Base-by-base conservation (phyloP, 2,797 vertebrate species). In the Myotis pilosus region DNA sequence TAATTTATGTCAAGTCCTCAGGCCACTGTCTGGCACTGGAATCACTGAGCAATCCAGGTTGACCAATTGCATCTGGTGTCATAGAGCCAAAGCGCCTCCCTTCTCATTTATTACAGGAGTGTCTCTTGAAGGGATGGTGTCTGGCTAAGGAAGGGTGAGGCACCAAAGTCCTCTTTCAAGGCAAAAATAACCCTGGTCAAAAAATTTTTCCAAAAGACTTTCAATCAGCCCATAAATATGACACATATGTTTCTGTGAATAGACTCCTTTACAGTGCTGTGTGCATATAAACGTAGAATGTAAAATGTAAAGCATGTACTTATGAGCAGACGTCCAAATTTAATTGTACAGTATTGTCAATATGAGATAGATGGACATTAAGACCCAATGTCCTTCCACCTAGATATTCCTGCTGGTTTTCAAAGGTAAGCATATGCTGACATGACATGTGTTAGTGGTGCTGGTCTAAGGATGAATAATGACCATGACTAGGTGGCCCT, bases 1-100 rank as follows among this genome's bases (percentile, higher is more conserved):
- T 78, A 87, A 96, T 80, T 88, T 83, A 83, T 60, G 49, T 87
- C 25, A 95, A 92, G 51, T 84, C 72, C 41, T 81, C 17, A 87
- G 69, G 82, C 38, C 38, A 89, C 6, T 11, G 8, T 36, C 33
- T 94, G 44, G n/a, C 60, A 22, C n/a, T 78, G 19, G 81, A 83
- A 49, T 88, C 51, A n/a, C 6, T 47, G 69, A 25, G 41, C 28
- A 62, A 60, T 89, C 51, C 66, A 74, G 30, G 47, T 28, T 49
- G 55, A 36, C 44, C 74, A 62, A 44, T 30, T 91, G 69, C 22
- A n/a, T 28, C 36, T 76, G 38, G 49, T 25, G 44, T 64, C 53
- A 19, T 11, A 38, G 75, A 94, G 20, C 2, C 13, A 72, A 87
- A 71, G 8, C 13, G 0, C 3, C 11, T 88, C n/a, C 3, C 7